These are phyloP conservation scores for Solea solea DNA, from an alignment of 2,113 vertebrate species.

Conservation along the genomic window DNA sequence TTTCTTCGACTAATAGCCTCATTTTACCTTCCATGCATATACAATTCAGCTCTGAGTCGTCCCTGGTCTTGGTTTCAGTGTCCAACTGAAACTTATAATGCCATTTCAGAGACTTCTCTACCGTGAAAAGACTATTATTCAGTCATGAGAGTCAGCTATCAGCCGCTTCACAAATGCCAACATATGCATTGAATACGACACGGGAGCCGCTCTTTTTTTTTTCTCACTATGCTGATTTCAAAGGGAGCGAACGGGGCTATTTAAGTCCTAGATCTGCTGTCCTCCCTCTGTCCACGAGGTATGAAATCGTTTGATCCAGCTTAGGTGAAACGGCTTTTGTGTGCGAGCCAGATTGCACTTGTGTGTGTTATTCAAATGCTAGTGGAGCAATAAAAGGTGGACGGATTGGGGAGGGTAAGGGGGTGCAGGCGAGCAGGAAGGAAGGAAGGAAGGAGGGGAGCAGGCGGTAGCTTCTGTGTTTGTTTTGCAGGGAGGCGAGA, in stretches of 20 bases:
- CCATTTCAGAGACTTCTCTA: background rate
- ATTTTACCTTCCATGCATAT: no score
- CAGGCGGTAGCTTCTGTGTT: conserved; percentile 64
- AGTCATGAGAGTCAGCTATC: conserved; percentile 11
- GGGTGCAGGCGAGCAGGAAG: conserved; percentile 33
- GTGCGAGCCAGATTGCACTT: conserved; percentile 33
- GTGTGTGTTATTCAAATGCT: conserved; percentile 32
- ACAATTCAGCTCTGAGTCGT: background rate
- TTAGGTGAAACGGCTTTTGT: conserved; percentile 47
- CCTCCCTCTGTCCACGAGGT: conserved; percentile 42
- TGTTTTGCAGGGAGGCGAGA: conserved; percentile 59
- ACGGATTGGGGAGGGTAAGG: conserved; percentile 17
- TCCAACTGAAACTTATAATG: background rate
- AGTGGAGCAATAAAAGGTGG: conserved; percentile 40
- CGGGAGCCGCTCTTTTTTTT: conserved; percentile 12
- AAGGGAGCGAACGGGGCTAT: conserved; percentile 20
- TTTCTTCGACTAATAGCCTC: background rate
- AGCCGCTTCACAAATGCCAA: background rate
- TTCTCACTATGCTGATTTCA: conserved; percentile 34
- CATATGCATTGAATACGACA: conserved; percentile 13
- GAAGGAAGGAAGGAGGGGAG: conserved; percentile 59
- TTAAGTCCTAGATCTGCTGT: conserved; percentile 39
- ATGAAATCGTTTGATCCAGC: conserved; percentile 69
- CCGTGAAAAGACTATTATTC: background rate
- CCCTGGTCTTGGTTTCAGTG: background rate